phyloP scores from a whole-genome alignment of 2,797 vertebrate species.

The Hemitrygon akajei region DNA sequence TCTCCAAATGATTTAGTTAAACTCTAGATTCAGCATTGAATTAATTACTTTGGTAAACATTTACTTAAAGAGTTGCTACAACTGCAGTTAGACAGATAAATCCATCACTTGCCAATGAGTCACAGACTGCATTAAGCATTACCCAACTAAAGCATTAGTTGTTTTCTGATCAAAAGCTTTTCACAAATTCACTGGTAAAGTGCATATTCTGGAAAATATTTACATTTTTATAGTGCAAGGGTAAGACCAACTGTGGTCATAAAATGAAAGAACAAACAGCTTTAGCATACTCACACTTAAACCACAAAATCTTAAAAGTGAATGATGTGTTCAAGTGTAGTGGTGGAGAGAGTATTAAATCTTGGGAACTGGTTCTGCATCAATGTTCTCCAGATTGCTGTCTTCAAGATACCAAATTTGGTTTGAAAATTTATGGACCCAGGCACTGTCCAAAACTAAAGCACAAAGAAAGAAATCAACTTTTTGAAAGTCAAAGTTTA shows the following conservation, averaged over 20 bases:
- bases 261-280: not conserved
- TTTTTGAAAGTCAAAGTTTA: not conserved
- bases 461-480: not conserved
- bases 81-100: not conserved
- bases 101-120: not conserved
- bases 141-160: not conserved
- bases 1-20: not conserved
- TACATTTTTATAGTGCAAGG: not conserved
- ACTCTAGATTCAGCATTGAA: slow-evolving; percentile 3
- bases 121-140: not conserved
- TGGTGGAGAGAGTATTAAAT: not conserved
- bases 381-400: not conserved
- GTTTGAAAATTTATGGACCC: not conserved
- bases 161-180: not conserved
- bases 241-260: not conserved
- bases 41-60: not conserved
- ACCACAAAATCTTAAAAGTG: not conserved
- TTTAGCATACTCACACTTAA: not conserved
- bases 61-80: not conserved
- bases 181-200: not conserved
- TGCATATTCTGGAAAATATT: slow-evolving; percentile 6
- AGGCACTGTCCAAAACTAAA: not conserved
- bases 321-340: not conserved
- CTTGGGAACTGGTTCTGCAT: not conserved
- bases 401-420: not conserved